Evolutionary conservation across 2,797 vertebrate species (phyloP).

Genomic region (Chelidonichthys spinosus): DNA sequence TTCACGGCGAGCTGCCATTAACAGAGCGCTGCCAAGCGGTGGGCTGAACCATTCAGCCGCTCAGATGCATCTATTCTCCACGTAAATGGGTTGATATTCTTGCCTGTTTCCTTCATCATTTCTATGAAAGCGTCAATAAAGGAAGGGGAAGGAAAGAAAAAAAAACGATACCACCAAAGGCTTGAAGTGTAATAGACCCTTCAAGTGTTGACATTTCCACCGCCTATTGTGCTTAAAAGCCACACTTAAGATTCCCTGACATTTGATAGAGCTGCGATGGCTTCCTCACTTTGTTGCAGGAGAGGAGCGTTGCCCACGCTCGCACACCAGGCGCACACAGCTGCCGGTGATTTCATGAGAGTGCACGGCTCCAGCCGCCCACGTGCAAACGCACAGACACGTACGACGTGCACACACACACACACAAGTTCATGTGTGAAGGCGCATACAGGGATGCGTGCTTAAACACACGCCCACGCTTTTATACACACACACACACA

Average conservation of each 20-base stretch:
- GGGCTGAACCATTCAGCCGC: slow-evolving; percentile 52
- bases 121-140: slow-evolving; percentile 69
- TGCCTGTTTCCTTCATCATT: slow-evolving; percentile 55
- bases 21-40: slow-evolving; percentile 15
- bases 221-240: slow-evolving; percentile 82
- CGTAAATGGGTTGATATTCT: slow-evolving; percentile 69
- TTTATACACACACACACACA: slow-evolving; percentile 1
- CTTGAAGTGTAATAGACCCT: slow-evolving; percentile 79
- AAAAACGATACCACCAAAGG: slow-evolving; percentile 63
- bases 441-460: background rate
- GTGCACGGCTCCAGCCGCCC: slow-evolving; percentile 43
- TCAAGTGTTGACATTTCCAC: slow-evolving; percentile 83
- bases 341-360: slow-evolving; percentile 55
- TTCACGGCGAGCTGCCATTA: slow-evolving; percentile 15
- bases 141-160: slow-evolving; percentile 16
- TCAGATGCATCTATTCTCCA: slow-evolving; percentile 47
- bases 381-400: slow-evolving; percentile 16
- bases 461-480: slow-evolving; percentile 36
- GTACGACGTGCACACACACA: background rate
- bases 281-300: slow-evolving; percentile 70
- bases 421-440: slow-evolving; percentile 12
- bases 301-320: slow-evolving; percentile 65
- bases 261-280: slow-evolving; percentile 78
- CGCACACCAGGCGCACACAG: slow-evolving; percentile 49
- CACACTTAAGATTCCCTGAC: slow-evolving; percentile 80